These are phyloP conservation scores for Odontesthes bonariensis DNA, from an alignment of 2,113 vertebrate genomes.

Conservation along the genomic window DNA sequence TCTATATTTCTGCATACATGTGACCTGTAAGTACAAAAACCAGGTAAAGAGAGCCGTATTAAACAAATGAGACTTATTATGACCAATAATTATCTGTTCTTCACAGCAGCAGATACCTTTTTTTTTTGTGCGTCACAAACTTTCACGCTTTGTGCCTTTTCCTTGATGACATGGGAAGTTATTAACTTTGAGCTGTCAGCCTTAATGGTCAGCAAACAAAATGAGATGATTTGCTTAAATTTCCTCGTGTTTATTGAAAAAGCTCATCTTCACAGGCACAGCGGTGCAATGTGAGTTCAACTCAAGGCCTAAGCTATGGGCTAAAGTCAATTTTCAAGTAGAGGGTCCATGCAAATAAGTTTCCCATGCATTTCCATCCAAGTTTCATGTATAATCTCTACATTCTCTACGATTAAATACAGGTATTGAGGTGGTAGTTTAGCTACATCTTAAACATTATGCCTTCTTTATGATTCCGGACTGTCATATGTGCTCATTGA, in stretches of 20 bases:
- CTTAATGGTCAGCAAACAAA: constrained; percentile 9
- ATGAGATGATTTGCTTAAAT: constrained; percentile 23
- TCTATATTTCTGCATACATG: neutral
- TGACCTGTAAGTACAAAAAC: neutral
- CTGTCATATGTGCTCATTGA: constrained; percentile 39
- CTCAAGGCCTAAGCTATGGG: constrained; percentile 23
- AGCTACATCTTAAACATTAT: constrained; percentile 14
- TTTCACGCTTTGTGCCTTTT: neutral
- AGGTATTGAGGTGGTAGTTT: constrained; percentile 7
- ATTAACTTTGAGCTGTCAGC: neutral
- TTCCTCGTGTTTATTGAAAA: constrained; percentile 61
- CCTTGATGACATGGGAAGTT: neutral
- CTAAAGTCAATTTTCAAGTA: constrained; percentile 19
- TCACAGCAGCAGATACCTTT: neutral
- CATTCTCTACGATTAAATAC: constrained; percentile 47
- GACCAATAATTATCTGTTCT: neutral
- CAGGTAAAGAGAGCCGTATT: neutral
- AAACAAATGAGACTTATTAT: no score
- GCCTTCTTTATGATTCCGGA: constrained; percentile 26
- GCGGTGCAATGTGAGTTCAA: constrained; percentile 52
- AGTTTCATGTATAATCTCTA: constrained; percentile 45
- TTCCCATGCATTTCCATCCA: constrained; percentile 60
- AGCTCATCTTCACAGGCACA: constrained; percentile 69
- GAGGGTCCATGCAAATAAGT: constrained; percentile 57
- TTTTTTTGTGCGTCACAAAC: neutral